Conservation (phyloP, 2,888 invertebrate species). For the Hofmannophila pseudospretella region DNA sequence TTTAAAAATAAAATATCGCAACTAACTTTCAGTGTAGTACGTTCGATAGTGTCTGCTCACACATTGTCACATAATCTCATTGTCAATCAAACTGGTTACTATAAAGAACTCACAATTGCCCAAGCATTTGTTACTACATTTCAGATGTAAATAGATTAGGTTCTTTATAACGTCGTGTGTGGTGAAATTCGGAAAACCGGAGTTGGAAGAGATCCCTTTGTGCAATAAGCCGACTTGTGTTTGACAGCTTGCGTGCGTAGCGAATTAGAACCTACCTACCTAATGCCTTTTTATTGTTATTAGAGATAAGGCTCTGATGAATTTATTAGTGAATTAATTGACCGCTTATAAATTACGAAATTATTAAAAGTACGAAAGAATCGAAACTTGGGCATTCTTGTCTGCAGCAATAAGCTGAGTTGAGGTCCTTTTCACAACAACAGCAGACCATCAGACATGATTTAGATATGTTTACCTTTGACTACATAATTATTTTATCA, state of each 20-base stretch:
- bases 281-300: background rate
- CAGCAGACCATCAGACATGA: too few relatives aligned
- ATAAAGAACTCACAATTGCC: conserved; percentile 6
- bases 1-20: background rate
- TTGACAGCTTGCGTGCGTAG: conserved; percentile 18
- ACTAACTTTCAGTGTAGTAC: background rate
- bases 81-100: conserved; percentile 8
- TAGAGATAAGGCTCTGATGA: background rate
- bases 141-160: conserved; percentile 23
- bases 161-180: conserved; percentile 19
- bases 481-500: too few relatives aligned
- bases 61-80: conserved; percentile 5
- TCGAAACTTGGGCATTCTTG: too few relatives aligned
- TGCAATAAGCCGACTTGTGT: conserved; percentile 17
- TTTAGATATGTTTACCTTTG: too few relatives aligned
- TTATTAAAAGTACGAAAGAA: too few relatives aligned
- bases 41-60: background rate
- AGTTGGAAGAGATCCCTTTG: conserved; percentile 14
- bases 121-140: conserved; percentile 11
- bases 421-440: too few relatives aligned
- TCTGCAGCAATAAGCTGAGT: too few relatives aligned
- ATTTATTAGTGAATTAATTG: too few relatives aligned
- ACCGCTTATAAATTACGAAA: too few relatives aligned
- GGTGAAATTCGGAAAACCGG: conserved; percentile 26
- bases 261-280: conserved; percentile 10